Base-by-base conservation (phyloP, 1,140 invertebrate species). In the Drosophila tristis region DNA sequence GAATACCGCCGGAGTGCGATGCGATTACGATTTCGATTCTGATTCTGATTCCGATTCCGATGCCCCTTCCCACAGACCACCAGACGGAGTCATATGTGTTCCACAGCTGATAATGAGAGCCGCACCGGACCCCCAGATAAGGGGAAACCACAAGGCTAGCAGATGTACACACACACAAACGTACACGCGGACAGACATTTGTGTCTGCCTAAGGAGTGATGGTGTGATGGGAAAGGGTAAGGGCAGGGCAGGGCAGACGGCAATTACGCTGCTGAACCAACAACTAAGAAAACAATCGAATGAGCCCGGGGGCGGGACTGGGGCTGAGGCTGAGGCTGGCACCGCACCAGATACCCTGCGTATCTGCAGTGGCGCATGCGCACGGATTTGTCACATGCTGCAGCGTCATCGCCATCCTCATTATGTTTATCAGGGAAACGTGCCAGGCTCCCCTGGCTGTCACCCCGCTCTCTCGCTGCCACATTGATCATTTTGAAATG, bases 401-500 rank as follows among this genome's bases (percentile, higher is more conserved):
- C 29, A 54, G 39, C 51, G 20, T 20, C 26, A 39, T 49, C n/a
- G n/a, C 31, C 29, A 42, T 35, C 23, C 42, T 47, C 26, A 47
- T 72, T 45, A 42, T 61, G 29, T 47, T 47, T 57, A 58, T 70
- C 65, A 43, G 45, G 9, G 31, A 65, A 65, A 57, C 67, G 64
- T 70, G 51, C 31, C 4, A 16, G 9, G 16, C 44, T 49, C n/a
- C n/a, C 35, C 53, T 4, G 3, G 26, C 26, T 29, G 31, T 39
- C 8, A 23, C 11, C 43, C 31, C 8, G 25, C 16, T 20, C 23
- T 20, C n/a, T 16, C n/a, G 5, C n/a, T 16, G 39, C 31, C 29
- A 13, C 15, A n/a, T 20, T 26, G 47, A 60, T 61, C 61, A 63
- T 50, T 73, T 74, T 49, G 39, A 63, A 74, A 74, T 74, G 71